phyloP scores from a whole-genome alignment of 1,140 invertebrate species.

The Thrips palmi region DNA sequence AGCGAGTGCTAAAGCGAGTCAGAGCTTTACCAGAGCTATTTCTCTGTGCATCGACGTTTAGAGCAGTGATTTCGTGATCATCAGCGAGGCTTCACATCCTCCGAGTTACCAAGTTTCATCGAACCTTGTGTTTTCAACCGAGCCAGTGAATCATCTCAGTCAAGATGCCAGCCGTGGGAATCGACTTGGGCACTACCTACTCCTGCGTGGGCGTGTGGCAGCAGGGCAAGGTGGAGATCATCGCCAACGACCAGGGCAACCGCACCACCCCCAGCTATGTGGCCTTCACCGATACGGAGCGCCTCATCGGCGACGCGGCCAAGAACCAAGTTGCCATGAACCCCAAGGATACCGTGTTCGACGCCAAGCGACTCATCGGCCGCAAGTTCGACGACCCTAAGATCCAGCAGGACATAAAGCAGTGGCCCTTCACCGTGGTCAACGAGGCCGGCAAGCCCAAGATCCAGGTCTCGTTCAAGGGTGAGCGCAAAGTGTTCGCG shows the following conservation, averaged over 20 bases:
- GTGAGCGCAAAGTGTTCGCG: constrained; percentile 49
- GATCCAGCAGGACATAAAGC: constrained; percentile 43
- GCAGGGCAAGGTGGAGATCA: constrained; percentile 79
- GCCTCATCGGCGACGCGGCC: constrained; percentile 48
- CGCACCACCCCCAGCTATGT: constrained; percentile 82
- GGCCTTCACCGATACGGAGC: constrained; percentile 64
- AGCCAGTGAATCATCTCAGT: constrained; percentile 25
- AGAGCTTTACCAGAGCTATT: neutral
- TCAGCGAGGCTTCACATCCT: neutral
- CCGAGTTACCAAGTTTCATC: neutral
- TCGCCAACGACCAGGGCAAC: constrained; percentile 88
- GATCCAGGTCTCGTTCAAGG: constrained; percentile 49
- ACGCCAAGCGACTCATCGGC: constrained; percentile 49
- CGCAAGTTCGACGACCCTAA: constrained; percentile 43
- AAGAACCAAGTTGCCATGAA: constrained; percentile 64
- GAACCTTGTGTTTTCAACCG: neutral
- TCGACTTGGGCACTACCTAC: constrained; percentile 62
- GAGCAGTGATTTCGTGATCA: neutral
- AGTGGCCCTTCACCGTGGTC: constrained; percentile 48
- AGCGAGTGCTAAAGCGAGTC: neutral
- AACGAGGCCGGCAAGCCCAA: constrained; percentile 37
- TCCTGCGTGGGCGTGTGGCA: constrained; percentile 66
- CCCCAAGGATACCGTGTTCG: constrained; percentile 66
- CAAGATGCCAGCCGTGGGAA: constrained; percentile 52
- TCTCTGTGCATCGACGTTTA: neutral